Conservation (phyloP, 2,888 invertebrate species). For the Archips crataeganus region DNA sequence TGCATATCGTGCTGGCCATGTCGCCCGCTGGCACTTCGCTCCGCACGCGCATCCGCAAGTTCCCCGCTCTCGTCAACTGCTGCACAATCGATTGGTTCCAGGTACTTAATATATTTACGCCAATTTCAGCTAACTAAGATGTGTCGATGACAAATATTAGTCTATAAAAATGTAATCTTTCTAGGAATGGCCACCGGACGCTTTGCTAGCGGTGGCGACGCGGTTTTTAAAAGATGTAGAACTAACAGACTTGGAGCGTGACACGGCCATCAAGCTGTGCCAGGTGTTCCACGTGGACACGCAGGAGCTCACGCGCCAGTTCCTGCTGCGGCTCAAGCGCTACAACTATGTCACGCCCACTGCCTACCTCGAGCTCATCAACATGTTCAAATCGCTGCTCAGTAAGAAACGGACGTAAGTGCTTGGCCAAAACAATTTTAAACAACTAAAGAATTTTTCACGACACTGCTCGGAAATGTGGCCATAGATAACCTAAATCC, state of each 20-base stretch:
- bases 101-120: constrained; percentile 58
- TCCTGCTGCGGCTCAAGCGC: constrained; percentile 87
- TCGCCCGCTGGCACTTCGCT: constrained; percentile 96
- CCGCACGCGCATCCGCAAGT: constrained; percentile 93
- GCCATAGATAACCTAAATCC: no score
- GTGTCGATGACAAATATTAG: no score
- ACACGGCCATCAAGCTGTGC: constrained; percentile 94
- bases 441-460: not conserved
- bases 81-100: constrained; percentile 99
- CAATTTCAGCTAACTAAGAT: no score
- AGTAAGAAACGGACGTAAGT: constrained; percentile 90
- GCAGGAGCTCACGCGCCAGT: constrained; percentile 89
- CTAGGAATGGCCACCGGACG: constrained; percentile 97
- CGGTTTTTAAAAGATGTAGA: constrained; percentile 93
- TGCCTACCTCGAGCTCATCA: constrained; percentile 96
- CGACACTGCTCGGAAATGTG: no score
- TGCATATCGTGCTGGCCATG: constrained; percentile 96
- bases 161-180: not conserved
- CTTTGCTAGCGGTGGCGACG: constrained; percentile 94
- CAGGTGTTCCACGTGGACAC: constrained; percentile 96
- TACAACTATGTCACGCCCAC: constrained; percentile 97
- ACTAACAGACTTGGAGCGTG: constrained; percentile 89
- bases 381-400: constrained; percentile 93
- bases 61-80: constrained; percentile 97
- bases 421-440: not conserved